These are phyloP conservation scores for Periophthalmodon schlosseri DNA, from an alignment of 2,113 vertebrate genomes.

Conservation along the genomic window DNA sequence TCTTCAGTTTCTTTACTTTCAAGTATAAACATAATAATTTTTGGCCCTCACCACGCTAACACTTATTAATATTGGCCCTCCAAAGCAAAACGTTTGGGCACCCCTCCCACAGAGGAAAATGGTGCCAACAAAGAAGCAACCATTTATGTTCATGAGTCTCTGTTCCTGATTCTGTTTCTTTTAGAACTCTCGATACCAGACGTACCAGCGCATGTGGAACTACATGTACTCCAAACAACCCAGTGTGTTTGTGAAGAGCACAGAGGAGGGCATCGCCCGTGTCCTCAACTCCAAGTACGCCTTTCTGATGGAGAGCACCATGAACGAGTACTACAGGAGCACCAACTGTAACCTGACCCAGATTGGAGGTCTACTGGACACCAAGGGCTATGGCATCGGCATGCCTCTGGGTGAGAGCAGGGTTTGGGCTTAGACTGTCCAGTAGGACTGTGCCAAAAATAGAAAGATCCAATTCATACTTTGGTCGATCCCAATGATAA, in stretches of 20 bases:
- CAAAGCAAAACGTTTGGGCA: too few species aligned
- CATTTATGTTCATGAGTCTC: too few species aligned
- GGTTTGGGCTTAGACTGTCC: too few species aligned
- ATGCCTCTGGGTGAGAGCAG: slow-evolving; percentile 85
- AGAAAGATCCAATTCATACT: too few species aligned
- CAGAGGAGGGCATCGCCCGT: slow-evolving; percentile 87
- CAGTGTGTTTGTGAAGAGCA: slow-evolving; percentile 92
- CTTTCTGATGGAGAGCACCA: slow-evolving; percentile 90
- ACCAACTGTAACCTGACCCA: slow-evolving; percentile 93
- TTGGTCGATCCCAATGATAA: too few species aligned
- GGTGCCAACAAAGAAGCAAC: too few species aligned
- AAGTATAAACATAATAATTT: too few species aligned
- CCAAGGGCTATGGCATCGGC: slow-evolving; percentile 92
- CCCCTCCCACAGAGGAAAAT: too few species aligned
- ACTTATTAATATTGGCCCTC: too few species aligned
- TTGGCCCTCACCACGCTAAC: too few species aligned
- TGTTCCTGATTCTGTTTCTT: not conserved
- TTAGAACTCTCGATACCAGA: slow-evolving; percentile 90
- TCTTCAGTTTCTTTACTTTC: too few species aligned
- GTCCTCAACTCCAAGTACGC: slow-evolving; percentile 90
- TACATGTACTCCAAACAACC: slow-evolving; percentile 93
- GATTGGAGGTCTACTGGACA: slow-evolving; percentile 89
- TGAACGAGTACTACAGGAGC: slow-evolving; percentile 91
- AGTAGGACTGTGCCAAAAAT: too few species aligned
- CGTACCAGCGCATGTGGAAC: slow-evolving; percentile 94